phyloP scores from a whole-genome alignment of 1,140 invertebrate species.

The Trichonephila clavipes region DNA sequence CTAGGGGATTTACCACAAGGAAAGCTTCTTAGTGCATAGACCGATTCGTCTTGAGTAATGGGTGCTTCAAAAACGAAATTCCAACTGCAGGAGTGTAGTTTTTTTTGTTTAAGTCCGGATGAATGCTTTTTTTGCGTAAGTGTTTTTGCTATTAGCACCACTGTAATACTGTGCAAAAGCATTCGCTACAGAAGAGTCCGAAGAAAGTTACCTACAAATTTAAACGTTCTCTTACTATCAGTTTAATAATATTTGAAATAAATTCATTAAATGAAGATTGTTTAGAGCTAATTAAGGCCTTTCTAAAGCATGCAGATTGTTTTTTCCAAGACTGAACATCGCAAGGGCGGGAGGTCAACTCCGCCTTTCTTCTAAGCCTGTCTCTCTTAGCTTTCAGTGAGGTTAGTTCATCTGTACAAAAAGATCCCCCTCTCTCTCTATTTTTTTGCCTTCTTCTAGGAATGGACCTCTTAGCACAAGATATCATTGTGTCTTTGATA shows the following conservation, averaged over 20 bases:
- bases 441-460: background rate
- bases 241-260: background rate
- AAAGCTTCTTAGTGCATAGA: background rate
- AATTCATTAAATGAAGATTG: no score
- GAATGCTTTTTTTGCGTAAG: no score
- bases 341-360: background rate
- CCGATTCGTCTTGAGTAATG: background rate
- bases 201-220: no score
- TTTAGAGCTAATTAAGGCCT: background rate
- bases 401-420: background rate
- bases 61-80: slow-evolving; percentile 12
- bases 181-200: no score
- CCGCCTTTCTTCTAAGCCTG: slow-evolving; percentile 28
- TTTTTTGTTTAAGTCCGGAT: no score
- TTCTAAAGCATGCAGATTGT: background rate
- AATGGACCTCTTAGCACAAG: background rate
- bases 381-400: background rate
- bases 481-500: background rate
- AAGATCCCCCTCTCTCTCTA: background rate
- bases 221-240: no score
- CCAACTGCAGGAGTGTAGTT: background rate
- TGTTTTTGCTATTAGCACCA: no score
- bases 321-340: slow-evolving; percentile 2
- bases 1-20: slow-evolving; percentile 37
- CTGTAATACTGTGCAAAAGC: no score